Conservation (phyloP, 1,140 invertebrate species). For the Papilio aristodemus region DNA sequence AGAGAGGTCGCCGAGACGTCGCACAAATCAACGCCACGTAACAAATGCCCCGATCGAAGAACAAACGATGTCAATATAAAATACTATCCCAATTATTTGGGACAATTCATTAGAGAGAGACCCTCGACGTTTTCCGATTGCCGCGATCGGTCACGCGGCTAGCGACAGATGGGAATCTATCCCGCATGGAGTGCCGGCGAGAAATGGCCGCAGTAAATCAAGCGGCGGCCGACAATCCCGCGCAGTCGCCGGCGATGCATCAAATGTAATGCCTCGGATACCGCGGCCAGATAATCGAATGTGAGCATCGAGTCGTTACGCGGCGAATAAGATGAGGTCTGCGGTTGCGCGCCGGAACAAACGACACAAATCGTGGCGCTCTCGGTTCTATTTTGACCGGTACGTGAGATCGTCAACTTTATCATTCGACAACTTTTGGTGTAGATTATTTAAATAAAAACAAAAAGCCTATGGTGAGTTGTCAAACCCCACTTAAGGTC, state of each 20-base stretch:
- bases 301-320: slow-evolving; percentile 78
- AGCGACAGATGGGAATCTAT: slow-evolving; percentile 73
- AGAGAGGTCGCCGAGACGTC: slow-evolving; percentile 61
- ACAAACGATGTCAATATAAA: slow-evolving; percentile 77
- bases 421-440: neutral
- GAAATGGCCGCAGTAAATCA: slow-evolving; percentile 77
- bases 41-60: slow-evolving; percentile 72
- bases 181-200: slow-evolving; percentile 72
- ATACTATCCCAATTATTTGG: slow-evolving; percentile 78
- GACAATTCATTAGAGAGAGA: slow-evolving; percentile 76
- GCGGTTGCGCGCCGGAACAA: slow-evolving; percentile 42
- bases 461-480: slow-evolving; percentile 21
- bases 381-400: slow-evolving; percentile 48
- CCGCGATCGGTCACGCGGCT: slow-evolving; percentile 69
- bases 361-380: slow-evolving; percentile 49
- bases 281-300: slow-evolving; percentile 78
- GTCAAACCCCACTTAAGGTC: slow-evolving; percentile 48
- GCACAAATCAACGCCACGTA: slow-evolving; percentile 72
- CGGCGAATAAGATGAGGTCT: slow-evolving; percentile 77
- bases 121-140: slow-evolving; percentile 69
- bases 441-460: neutral
- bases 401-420: slow-evolving; percentile 42
- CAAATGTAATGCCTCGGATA: slow-evolving; percentile 79
- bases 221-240: slow-evolving; percentile 73
- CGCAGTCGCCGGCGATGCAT: slow-evolving; percentile 76